phyloP scores from a whole-genome alignment of 1,140 invertebrate genomes.

The Cydia pomonella region DNA sequence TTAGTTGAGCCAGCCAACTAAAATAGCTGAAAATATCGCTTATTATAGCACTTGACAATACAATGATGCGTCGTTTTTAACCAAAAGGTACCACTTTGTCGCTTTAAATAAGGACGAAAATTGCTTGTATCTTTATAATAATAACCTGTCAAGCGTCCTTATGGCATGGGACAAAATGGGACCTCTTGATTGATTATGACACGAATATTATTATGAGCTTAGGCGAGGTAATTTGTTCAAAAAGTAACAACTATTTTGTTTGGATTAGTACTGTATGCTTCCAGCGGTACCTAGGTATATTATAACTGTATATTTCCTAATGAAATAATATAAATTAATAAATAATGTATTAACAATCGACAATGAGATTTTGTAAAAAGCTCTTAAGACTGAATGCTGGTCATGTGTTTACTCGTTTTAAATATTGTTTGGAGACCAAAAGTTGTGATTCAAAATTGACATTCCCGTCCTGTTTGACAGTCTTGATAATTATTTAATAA shows the following conservation, averaged over 20 bases:
- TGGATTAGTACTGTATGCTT: not conserved
- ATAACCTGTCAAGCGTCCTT: no score
- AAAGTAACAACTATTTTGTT: not conserved
- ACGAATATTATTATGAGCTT: no score
- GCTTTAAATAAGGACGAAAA: not conserved
- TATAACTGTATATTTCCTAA: not conserved
- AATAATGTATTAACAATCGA: constrained; percentile 18
- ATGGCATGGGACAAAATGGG: no score
- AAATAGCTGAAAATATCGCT: not conserved
- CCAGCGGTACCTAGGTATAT: not conserved
- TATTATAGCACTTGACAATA: no score
- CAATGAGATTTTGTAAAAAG: constrained; percentile 48
- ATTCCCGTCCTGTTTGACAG: constrained; percentile 52
- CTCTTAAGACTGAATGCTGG: constrained; percentile 66
- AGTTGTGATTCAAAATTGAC: constrained; percentile 53
- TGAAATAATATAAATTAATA: not conserved
- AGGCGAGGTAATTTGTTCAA: no score
- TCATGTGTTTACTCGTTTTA: constrained; percentile 42
- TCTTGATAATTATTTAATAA: constrained; percentile 39
- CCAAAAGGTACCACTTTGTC: not conserved
- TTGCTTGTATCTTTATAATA: not conserved
- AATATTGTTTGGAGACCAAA: constrained; percentile 28
- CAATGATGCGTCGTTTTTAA: not conserved
- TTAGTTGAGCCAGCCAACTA: not conserved
- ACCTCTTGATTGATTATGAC: no score